These are phyloP conservation scores for Scotopteryx bipunctaria DNA, from an alignment of 2,888 invertebrate genomes.

Conservation along the genomic window DNA sequence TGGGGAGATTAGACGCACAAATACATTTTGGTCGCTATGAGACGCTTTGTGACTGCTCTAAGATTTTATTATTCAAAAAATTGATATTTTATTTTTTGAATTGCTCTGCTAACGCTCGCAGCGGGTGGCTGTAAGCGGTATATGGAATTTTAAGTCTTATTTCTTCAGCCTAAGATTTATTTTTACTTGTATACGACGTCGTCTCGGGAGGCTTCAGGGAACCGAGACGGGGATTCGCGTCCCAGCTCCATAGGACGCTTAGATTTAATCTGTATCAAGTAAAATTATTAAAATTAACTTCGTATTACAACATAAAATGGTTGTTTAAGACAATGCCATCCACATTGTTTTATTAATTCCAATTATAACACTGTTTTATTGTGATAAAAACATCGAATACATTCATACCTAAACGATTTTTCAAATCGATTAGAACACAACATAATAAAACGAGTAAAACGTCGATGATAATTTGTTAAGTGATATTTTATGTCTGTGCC, in stretches of 20 bases:
- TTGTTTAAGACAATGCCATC: slow-evolving; percentile 19
- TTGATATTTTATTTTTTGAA: slow-evolving; percentile 80
- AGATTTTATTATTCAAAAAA: slow-evolving; percentile 81
- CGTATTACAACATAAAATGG: slow-evolving; percentile 22
- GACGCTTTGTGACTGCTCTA: slow-evolving; percentile 76
- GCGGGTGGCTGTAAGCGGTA: slow-evolving; percentile 60
- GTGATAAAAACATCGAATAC: slow-evolving; percentile 21
- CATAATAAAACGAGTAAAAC: slow-evolving; percentile 30
- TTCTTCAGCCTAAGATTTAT: slow-evolving; percentile 42
- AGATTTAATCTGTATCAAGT: slow-evolving; percentile 64
- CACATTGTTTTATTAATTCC: slow-evolving; percentile 17
- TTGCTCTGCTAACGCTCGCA: slow-evolving; percentile 77
- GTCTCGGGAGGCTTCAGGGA: slow-evolving; percentile 67
- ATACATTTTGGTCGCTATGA: slow-evolving; percentile 52
- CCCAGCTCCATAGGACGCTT: slow-evolving; percentile 63
- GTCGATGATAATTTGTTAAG: slow-evolving; percentile 41
- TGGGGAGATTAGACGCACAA: slow-evolving; percentile 32
- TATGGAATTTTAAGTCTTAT: slow-evolving; percentile 49
- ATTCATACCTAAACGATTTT: slow-evolving; percentile 15
- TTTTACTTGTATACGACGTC: slow-evolving; percentile 38
- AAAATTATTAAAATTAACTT: slow-evolving; percentile 29
- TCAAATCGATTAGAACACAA: slow-evolving; percentile 17
- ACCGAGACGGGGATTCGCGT: slow-evolving; percentile 65
- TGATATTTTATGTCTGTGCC: slow-evolving; percentile 42
- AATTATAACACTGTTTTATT: slow-evolving; percentile 24